A percentile compares a stretch with the other conserved stretches of the same genome.
Evolutionary conservation across 1,140 invertebrate genomes (phyloP).

Genomic region (Brachionus rubens): DNA sequence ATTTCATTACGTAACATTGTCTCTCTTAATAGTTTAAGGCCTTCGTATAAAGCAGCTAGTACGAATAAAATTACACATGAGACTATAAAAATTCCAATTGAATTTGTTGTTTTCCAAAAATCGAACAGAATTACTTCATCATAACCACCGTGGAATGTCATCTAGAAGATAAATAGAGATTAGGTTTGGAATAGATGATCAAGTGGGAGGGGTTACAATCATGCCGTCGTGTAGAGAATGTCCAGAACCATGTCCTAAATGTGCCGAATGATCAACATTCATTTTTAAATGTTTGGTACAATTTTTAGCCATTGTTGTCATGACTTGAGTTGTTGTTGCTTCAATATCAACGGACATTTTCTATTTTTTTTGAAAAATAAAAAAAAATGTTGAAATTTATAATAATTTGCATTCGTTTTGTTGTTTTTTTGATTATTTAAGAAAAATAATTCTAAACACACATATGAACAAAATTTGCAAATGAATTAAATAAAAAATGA

Average conservation of each 20-base stretch:
- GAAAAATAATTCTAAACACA: too few species aligned
- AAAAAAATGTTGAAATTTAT: too few species aligned
- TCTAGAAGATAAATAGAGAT: not conserved
- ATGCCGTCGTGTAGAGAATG: constrained; percentile 31
- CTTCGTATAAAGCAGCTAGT: constrained; percentile 49
- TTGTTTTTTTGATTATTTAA: too few species aligned
- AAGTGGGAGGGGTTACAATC: not conserved
- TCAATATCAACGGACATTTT: constrained; percentile 64
- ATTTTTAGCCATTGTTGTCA: not conserved
- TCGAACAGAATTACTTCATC: constrained; percentile 43
- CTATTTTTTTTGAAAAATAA: too few species aligned
- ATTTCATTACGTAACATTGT: not conserved
- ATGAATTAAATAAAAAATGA: too few species aligned
- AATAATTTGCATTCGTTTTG: too few species aligned
- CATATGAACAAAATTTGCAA: too few species aligned
- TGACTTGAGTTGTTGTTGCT: not conserved
- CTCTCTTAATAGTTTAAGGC: constrained; percentile 49
- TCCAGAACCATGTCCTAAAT: not conserved
- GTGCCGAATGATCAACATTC: constrained; percentile 3
- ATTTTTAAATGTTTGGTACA: constrained; percentile 28
- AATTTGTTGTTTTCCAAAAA: constrained; percentile 45
- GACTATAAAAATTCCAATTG: constrained; percentile 42
- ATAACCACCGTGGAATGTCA: constrained; percentile 42
- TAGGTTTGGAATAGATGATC: not conserved
- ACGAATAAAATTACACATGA: constrained; percentile 48